These are phyloP conservation scores for Chaetura pelagica DNA, from an alignment of 2,113 vertebrate species.

Conservation along the genomic window DNA sequence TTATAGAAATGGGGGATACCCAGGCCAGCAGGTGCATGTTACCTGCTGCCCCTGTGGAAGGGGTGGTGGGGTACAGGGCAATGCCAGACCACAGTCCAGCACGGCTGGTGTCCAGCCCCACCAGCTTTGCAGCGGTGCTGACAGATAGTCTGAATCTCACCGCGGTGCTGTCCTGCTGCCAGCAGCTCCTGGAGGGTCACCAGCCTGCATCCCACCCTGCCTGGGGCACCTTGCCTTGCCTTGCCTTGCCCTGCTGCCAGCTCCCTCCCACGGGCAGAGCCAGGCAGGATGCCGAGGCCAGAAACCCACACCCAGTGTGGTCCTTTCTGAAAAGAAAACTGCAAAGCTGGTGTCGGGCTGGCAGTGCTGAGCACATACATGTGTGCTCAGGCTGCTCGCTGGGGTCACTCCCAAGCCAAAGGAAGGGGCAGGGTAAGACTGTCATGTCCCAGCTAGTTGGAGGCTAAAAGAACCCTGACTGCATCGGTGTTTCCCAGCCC, in stretches of 20 bases:
- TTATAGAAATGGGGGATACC: rapidly evolving
- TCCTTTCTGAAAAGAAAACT: neutral
- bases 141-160: neutral
- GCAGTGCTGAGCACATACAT: rapidly evolving
- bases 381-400: neutral
- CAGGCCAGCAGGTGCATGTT: rapidly evolving
- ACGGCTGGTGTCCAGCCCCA: neutral
- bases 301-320: neutral
- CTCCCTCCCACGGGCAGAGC: neutral
- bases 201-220: rapidly evolving
- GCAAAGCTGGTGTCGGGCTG: neutral
- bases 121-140: rapidly evolving
- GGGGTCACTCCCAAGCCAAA: neutral
- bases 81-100: neutral
- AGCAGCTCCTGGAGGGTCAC: rapidly evolving
- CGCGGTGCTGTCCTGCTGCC: rapidly evolving
- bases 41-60: rapidly evolving
- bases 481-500: neutral
- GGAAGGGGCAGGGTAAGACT: neutral
- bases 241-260: neutral
- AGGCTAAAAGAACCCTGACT: neutral
- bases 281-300: neutral
- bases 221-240: neutral
- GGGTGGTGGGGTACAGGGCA: rapidly evolving
- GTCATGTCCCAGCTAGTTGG: neutral